Base-by-base conservation (phyloP, 2,113 vertebrate genomes). In the Gymnarchus niloticus region DNA sequence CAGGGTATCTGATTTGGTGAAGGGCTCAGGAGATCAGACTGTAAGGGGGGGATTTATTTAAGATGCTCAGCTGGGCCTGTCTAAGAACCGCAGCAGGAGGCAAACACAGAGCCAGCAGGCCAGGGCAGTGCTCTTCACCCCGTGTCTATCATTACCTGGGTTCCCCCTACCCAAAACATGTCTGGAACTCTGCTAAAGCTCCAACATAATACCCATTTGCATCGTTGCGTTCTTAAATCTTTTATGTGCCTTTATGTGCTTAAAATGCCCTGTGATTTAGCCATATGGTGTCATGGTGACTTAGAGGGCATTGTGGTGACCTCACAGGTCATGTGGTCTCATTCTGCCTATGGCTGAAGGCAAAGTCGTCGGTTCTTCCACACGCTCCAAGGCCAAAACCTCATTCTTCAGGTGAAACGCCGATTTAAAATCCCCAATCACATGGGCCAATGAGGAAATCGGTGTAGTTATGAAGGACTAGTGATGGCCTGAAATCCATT, bases 151-250 rank as follows among this genome's bases (percentile, higher is more conserved):
- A 84, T 69, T 44, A 87, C 54, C 10, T 25, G 19, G 57, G 25
- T 86, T 33, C n/a, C n/a, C 69, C 33, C 46, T 52, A 49, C 8
- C 61, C 28, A 12, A 6, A 73, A 73, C 65, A 41, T 33, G 65
- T 54, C 49, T 81, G 81, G 77, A 85, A 81, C 49, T n/a, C 65
- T 59, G 80, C 41, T 21, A n/a, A n/a, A n/a, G n/a, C n/a, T n/a
- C n/a, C n/a, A n/a, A n/a, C n/a, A n/a, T n/a, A n/a, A n/a, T n/a
- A n/a, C 81, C 81, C 80, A 80, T 69, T 46, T 73, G 61, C 61
- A 37, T 65, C 1, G 14, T 33, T 37, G 10, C 61, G 37, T 69
- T 69, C 12, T 33, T 73, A 73, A 37, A 19, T 37, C 33, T 33
- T 73, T 73, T 73, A 73, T 17, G 19, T 0, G 5, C 65, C 33